Percentiles rank a stretch among this genome's conserved stretches.
Evolutionary conservation across 1,140 invertebrate genomes (phyloP).

Genomic region (Macrostomum lignano): DNA sequence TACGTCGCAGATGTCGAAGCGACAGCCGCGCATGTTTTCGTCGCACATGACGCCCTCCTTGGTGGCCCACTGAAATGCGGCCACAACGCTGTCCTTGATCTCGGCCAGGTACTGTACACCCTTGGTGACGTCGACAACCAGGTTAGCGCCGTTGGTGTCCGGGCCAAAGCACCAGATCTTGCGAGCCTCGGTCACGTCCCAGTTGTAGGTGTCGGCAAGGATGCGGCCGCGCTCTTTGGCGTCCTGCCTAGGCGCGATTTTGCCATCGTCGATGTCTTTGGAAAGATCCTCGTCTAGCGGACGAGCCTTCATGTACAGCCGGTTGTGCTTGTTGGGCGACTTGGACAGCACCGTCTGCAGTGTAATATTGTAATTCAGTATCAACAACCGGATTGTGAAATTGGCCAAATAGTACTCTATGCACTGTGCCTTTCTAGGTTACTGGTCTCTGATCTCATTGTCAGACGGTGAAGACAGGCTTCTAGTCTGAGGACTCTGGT

Average conservation of each 20-base stretch:
- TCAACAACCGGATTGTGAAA: too few species aligned
- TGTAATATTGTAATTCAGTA: too few species aligned
- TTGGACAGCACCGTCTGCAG: too few species aligned
- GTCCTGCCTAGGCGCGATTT: conserved; percentile 76
- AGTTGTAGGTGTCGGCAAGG: conserved; percentile 73
- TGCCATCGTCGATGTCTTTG: conserved; percentile 81
- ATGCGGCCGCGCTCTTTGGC: conserved; percentile 76
- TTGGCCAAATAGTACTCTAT: too few species aligned
- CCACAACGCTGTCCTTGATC: conserved; percentile 66
- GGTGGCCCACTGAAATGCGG: conserved; percentile 97
- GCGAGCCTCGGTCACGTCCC: conserved; percentile 82
- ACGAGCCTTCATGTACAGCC: conserved; percentile 77
- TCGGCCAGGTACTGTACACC: conserved; percentile 92
- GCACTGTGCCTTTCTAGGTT: too few species aligned
- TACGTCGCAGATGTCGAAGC: conserved; percentile 96
- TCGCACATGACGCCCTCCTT: conserved; percentile 75
- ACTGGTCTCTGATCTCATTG: too few species aligned
- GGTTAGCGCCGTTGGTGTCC: conserved; percentile 84
- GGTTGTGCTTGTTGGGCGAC: conserved; percentile 98
- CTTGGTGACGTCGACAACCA: conserved; percentile 87
- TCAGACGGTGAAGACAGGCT: too few species aligned
- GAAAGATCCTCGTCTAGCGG: conserved; percentile 83
- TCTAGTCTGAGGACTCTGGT: too few species aligned
- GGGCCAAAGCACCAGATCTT: conserved; percentile 99
- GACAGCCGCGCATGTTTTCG: conserved; percentile 78